Evolutionary conservation across 1,140 invertebrate genomes (phyloP), one percentile per base, ranked within the genome.

Genomic region (Thaumatotibia leucotreta): DNA sequence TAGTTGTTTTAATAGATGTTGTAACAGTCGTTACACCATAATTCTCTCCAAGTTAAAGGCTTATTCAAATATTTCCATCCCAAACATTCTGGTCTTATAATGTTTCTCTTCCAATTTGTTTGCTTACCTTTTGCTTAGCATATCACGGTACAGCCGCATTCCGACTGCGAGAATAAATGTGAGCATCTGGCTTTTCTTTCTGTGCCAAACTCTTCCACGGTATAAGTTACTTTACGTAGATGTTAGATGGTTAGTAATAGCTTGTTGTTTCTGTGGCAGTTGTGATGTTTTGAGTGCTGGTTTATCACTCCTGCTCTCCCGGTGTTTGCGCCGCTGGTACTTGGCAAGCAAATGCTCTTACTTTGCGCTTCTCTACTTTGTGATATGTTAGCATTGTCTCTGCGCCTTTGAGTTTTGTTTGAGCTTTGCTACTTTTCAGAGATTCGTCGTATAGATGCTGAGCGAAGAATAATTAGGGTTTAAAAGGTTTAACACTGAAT

Each of bases 101-200:
- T 70, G 72, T 71, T 72, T 71, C 72, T 65, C 70, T 69, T 68
- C 77, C 83, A 86, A 84, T 83, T 86, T 85, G 84, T 88, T 88
- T 88, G 76, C 79, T 85, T 82, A 82, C 75, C 82, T 85, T 84
- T 86, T 85, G 83, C 83, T 86, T 88, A 84, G 79, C 86, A 85
- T 88, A 88, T 86, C 86, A 82, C 79, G 74, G 77, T 83, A 82
- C 77, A 79, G 77, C 74, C 77, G 73, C 80, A 84, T 85, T 82
- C 80, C 79, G 68, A 77, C 83, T 79, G 65, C 72, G 73, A 71
- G 80, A 80, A 88, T 83, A 86, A 87, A 85, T 82, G 82, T 86
- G 79, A 82, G 79, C 82, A 84, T 80, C 72, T 71, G 72, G 80
- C 77, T 73, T 82, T 45, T 82, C 73, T 77, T 80, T 78, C 54